Base-by-base conservation (phyloP, 2,888 invertebrate genomes). In the Melolontha melolontha region DNA sequence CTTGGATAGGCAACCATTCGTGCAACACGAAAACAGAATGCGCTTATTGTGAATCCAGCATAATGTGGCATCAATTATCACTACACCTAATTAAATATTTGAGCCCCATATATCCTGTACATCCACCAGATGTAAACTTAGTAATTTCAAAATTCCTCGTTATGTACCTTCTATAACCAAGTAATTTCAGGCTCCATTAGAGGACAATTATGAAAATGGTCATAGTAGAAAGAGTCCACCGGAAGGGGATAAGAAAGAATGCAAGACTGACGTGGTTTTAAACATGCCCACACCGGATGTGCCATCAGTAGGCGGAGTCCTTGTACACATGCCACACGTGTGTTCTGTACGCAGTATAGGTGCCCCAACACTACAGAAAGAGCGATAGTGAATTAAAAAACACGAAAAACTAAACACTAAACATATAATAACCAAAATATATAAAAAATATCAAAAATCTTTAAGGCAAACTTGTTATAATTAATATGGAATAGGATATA, bases 31-130 rank as follows among this genome's bases (percentile, higher is more conserved):
- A 86, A 82, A 89, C 82, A 39, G 96, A 96, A 80, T 98, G 98
- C 79, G 89, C 91, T 63, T 95, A 94, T 81, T 98, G 98, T 84
- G 96, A 97, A 81, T 93, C 96, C 66, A 91, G 93, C 29, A 93
- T 96, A 39, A 92, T 97, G 85, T 97, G 97, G 93, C 96, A 97
- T 83, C 97, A 97, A 82, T 84, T 97, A 40, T 92, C 93, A 10
- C 88, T 94, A 63, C 89, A 92, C 75, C 84, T 96, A 40, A 89
- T 96, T 29, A 90, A 92, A 71, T 93, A 93, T 75, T 88, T 95
- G 79, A 91, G 91, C 62, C 94, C 94, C 1, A 87, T 90, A 74
- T 87, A 89, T 80, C 91, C 91, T 12, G 89, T 90, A 41, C 87
- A 90, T 75, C 91, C 92, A 68, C 90, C 92, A 39, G 92, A 93